phyloP scores from a whole-genome alignment of 2,797 vertebrate genomes.

The Scolopax rusticola region DNA sequence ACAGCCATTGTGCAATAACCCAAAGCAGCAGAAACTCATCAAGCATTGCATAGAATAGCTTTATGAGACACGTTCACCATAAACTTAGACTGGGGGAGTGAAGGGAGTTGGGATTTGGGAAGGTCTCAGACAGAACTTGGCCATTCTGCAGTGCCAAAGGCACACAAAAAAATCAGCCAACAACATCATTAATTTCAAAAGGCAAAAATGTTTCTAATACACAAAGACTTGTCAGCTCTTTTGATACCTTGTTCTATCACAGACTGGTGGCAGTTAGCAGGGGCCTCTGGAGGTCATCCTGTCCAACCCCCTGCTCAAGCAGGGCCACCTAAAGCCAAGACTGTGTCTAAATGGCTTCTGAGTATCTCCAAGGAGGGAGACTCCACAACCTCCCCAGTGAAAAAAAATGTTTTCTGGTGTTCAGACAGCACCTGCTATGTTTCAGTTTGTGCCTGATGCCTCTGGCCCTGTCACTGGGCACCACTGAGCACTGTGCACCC shows the following conservation, averaged over 20 bases:
- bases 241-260: neutral
- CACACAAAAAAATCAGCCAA: neutral
- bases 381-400: neutral
- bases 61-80: neutral
- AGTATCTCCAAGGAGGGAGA: neutral
- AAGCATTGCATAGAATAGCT: neutral
- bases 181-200: neutral
- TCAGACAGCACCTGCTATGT: neutral
- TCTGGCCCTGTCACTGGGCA: neutral
- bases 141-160: neutral
- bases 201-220: neutral
- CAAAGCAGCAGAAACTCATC: neutral
- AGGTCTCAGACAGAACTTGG: neutral
- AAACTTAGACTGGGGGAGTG: neutral
- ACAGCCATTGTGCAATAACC: neutral
- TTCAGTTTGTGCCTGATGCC: neutral
- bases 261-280: neutral
- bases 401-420: neutral
- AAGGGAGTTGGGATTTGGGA: neutral
- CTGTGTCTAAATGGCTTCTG: neutral
- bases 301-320: neutral
- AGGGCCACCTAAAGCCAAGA: neutral
- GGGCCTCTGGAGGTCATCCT: neutral
- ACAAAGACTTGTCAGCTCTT: neutral
- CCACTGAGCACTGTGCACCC: neutral